These are phyloP conservation scores for Neotragus moschatus DNA, from an alignment of 2,113 vertebrate species.

Conservation along the genomic window DNA sequence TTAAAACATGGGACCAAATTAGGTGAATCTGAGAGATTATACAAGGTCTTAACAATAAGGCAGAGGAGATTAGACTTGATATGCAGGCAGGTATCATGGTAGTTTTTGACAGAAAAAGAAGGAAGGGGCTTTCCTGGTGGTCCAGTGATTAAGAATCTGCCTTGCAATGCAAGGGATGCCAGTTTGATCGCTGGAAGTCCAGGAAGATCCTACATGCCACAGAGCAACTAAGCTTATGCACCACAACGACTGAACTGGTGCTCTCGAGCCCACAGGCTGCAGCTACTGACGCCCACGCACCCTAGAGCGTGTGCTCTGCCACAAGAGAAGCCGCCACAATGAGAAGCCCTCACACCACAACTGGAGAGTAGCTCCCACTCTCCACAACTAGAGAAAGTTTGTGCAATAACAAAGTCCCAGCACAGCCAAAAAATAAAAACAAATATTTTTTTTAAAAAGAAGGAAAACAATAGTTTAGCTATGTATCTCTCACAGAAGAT, in stretches of 20 bases:
- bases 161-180: neutral
- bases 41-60: neutral
- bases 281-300: neutral
- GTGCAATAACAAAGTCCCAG: neutral
- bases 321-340: neutral
- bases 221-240: neutral
- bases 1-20: neutral
- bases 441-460: neutral
- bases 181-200: neutral
- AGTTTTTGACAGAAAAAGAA: neutral
- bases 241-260: neutral
- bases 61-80: neutral
- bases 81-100: neutral
- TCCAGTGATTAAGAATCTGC: neutral
- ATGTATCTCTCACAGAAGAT: neutral
- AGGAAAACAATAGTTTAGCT: neutral
- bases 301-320: neutral
- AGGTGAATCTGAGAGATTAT: neutral
- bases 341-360: neutral
- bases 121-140: neutral
- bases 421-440: neutral
- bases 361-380: neutral
- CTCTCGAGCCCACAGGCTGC: neutral
- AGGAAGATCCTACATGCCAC: neutral
- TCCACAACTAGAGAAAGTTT: neutral